Evolutionary conservation across 2,888 invertebrate genomes (phyloP), one percentile per base, ranked within the genome.

Genomic region (Acanthosepion lycidas): DNA sequence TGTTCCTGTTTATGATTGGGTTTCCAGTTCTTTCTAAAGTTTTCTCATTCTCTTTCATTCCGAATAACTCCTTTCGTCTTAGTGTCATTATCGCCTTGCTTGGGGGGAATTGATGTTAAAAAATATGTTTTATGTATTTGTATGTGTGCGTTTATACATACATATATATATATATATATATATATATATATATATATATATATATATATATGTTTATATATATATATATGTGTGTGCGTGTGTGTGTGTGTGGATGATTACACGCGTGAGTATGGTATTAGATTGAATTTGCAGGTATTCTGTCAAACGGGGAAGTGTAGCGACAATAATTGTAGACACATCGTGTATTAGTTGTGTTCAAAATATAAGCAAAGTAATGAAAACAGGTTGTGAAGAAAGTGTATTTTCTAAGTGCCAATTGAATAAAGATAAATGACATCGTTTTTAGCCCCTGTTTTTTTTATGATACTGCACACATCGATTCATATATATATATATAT

Each of bases 301-400:
- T 78, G 15, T 78, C 15, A 33, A 12, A n/a, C n/a, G n/a, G 78
- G n/a, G n/a, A 78, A 78, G n/a, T 18, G 3, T 33, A 78, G n/a
- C n/a, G 78, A 78, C 78, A 78, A 78, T 78, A 33, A 78, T 33
- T 33, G 78, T 78, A 78, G n/a, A 78, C 33, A 78, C 33, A 33
- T 78, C 78, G 78, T 78, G 33, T 78, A 78, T 78, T 78, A 78
- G n/a, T 78, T 78, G 78, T n/a, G 78, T 78, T 78, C 78, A 78
- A 78, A 78, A 78, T 78, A 78, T 78, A n/a, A 9, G 78, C n/a
- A 33, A 33, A 9, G 33, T 78, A 78, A 78, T 78, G 78, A 78
- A 78, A 78, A 33, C 78, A 78, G n/a, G n/a, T 78, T 78, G n/a
- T 15, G 12, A 78, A 78, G 78, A 78, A 78, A 78, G 15, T 78